These are phyloP conservation scores for Dinocampus coccinellae DNA, from an alignment of 2,888 invertebrate genomes.

Conservation along the genomic window DNA sequence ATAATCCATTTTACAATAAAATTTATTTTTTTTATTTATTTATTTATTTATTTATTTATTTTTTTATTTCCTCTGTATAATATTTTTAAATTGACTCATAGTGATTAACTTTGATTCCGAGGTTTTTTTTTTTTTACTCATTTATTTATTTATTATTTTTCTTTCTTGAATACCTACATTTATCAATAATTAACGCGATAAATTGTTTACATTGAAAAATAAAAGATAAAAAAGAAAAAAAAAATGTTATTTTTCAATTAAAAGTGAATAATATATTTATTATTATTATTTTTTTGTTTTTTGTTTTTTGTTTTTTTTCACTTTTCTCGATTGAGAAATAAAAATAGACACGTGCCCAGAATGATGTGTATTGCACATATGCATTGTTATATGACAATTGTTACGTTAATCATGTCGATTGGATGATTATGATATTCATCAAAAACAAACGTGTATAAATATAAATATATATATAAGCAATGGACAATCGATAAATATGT, in stretches of 20 bases:
- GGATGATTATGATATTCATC: slow-evolving; percentile 23
- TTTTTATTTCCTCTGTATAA: not conserved
- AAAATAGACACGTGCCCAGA: not conserved
- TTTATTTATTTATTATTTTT: too few relatives aligned
- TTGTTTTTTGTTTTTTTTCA: not conserved
- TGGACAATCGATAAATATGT: not conserved
- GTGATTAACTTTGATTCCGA: not conserved
- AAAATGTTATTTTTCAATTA: not conserved
- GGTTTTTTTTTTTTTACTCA: too few relatives aligned
- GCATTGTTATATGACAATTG: not conserved
- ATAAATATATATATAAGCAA: not conserved
- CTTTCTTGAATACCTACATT: not conserved
- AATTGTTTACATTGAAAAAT: not conserved
- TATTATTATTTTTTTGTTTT: not conserved
- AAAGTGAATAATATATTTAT: not conserved
- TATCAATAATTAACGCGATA: not conserved
- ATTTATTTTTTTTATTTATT: too few relatives aligned
- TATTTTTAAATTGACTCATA: not conserved
- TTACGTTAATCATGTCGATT: slow-evolving; percentile 15
- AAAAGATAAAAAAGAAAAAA: not conserved
- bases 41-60: not conserved
- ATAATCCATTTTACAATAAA: too few relatives aligned
- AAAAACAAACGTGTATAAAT: slow-evolving; percentile 15
- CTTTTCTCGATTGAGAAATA: too few relatives aligned
- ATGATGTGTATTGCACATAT: not conserved